phyloP scores from a whole-genome alignment of 1,140 invertebrate genomes.

The Manduca sexta region DNA sequence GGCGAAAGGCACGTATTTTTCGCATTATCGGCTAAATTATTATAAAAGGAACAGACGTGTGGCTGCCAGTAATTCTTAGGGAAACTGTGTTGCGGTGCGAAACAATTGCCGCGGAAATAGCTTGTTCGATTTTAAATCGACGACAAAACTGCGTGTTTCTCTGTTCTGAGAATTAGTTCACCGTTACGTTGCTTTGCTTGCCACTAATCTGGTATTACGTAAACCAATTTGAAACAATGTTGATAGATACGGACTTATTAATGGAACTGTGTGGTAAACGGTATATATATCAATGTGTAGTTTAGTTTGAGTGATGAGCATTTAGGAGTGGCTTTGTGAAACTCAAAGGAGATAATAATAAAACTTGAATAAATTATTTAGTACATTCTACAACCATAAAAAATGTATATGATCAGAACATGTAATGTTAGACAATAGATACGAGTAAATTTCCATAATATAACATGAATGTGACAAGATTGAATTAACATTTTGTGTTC shows the following conservation, averaged over 20 bases:
- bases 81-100: constrained; percentile 34
- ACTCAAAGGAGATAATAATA: not conserved
- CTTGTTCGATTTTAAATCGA: constrained; percentile 32
- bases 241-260: too few relatives aligned
- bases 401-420: not conserved
- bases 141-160: not conserved
- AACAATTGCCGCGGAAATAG: constrained; percentile 47
- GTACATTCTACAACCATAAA: not conserved
- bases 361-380: not conserved
- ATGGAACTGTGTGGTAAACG: too few relatives aligned
- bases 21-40: constrained; percentile 69
- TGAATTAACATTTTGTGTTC: constrained; percentile 57
- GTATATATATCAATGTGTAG: too few relatives aligned
- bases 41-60: constrained; percentile 64
- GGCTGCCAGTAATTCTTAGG: constrained; percentile 47
- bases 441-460: constrained; percentile 26
- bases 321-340: not conserved
- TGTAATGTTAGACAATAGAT: constrained; percentile 10
- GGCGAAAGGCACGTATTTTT: constrained; percentile 65
- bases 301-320: too few relatives aligned
- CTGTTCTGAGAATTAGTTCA: not conserved
- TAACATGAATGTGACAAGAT: constrained; percentile 45
- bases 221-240: too few relatives aligned
- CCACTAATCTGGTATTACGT: too few relatives aligned
- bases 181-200: not conserved